Conservation (phyloP, 2,113 vertebrate species). For the Ardeotis arabs region DNA sequence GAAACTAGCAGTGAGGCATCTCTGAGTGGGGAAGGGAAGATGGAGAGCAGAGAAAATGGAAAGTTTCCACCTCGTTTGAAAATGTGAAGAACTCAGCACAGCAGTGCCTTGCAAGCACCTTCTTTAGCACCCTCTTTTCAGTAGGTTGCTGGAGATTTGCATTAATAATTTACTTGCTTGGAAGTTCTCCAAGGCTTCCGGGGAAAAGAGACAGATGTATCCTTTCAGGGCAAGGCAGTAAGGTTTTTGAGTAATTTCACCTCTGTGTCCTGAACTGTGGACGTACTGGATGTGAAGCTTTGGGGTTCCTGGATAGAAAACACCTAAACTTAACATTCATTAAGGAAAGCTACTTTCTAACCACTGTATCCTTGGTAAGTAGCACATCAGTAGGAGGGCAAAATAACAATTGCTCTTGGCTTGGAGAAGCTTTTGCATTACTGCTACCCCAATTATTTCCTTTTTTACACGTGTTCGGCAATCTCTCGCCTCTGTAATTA, state of each 20-base stretch:
- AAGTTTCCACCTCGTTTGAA: neutral
- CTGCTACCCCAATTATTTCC: conserved; percentile 61
- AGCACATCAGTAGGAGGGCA: conserved; percentile 38
- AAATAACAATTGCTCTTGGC: conserved; percentile 49
- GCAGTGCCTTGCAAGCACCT: neutral
- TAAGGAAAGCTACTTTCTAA: neutral
- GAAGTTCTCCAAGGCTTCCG: neutral
- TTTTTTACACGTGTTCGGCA: conserved; percentile 41
- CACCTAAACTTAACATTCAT: neutral
- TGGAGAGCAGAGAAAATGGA: neutral
- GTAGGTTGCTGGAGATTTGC: neutral
- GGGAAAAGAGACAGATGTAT: neutral
- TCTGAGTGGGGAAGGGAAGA: neutral
- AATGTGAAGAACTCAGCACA: neutral
- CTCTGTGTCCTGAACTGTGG: neutral
- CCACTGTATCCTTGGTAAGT: neutral
- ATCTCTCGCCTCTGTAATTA: conserved; percentile 57
- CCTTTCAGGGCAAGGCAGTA: neutral
- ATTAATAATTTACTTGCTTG: neutral
- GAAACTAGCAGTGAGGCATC: neutral
- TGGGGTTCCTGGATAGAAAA: neutral
- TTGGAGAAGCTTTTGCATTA: conserved; percentile 20
- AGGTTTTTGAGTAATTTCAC: neutral
- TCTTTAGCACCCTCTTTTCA: neutral
- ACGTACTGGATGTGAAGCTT: neutral